Percentiles rank a stretch among this genome's conserved stretches.
These are phyloP conservation scores for Mandrillus leucophaeus DNA, from an alignment of 2,113 vertebrate genomes.

Conservation along the genomic window DNA sequence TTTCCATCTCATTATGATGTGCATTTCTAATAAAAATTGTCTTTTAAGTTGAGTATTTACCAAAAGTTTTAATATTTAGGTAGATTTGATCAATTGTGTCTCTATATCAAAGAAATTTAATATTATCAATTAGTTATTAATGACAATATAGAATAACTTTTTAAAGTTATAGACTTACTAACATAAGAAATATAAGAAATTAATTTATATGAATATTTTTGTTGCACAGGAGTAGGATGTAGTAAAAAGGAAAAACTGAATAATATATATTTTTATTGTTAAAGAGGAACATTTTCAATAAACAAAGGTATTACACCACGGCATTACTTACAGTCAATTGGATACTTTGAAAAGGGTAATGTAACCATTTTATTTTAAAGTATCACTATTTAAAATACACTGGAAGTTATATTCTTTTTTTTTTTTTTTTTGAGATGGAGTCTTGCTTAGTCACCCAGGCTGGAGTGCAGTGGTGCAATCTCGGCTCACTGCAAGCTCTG, in stretches of 20 bases:
- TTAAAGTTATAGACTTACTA: not conserved
- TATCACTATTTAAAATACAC: not conserved
- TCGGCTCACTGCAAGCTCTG: too few relatives aligned
- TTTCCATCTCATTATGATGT: not conserved
- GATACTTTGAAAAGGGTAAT: not conserved
- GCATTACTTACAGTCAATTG: not conserved
- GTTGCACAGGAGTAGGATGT: not conserved
- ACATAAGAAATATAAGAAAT: not conserved
- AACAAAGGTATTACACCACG: not conserved
- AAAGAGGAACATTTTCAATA: not conserved
- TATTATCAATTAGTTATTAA: not conserved
- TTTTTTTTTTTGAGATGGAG: too few relatives aligned
- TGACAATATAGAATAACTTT: not conserved
- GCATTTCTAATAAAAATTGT: not conserved
- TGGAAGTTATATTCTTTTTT: not conserved
- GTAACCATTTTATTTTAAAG: not conserved
- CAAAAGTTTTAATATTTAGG: not conserved
- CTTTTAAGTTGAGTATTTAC: not conserved
- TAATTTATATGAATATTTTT: not conserved
- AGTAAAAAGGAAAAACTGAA: not conserved
- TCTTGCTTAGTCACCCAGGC: too few relatives aligned
- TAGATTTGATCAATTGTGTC: not conserved
- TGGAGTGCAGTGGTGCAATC: too few relatives aligned
- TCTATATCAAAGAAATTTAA: not conserved
- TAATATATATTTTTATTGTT: not conserved